Evolutionary conservation across 2,797 vertebrate genomes (phyloP).

Genomic region (Sylvilagus floridanus): DNA sequence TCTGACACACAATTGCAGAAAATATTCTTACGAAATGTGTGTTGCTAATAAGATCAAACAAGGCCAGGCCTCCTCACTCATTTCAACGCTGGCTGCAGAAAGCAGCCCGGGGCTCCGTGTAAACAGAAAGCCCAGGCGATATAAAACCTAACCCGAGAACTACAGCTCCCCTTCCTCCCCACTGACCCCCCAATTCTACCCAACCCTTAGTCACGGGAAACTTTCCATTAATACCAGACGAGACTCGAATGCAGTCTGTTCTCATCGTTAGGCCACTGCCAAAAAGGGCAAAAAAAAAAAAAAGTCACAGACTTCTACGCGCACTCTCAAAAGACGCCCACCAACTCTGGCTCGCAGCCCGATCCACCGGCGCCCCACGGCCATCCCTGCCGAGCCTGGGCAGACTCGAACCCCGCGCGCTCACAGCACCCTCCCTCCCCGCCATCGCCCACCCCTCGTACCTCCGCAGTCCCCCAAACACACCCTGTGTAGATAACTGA

Average conservation of each 20-base stretch:
- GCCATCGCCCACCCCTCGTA: neutral
- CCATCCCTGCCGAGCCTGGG: neutral
- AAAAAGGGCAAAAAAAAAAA: neutral
- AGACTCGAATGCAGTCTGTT: neutral
- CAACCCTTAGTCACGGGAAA: neutral
- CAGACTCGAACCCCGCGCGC: neutral
- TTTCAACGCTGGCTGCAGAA: neutral
- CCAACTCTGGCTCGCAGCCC: neutral
- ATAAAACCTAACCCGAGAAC: no score
- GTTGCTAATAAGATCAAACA: neutral
- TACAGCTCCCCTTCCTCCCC: neutral
- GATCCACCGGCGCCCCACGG: neutral
- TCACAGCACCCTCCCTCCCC: neutral
- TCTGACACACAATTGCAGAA: neutral
- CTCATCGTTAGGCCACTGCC: neutral
- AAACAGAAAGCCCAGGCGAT: neutral
- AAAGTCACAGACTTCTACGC: neutral
- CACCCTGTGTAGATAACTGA: neutral
- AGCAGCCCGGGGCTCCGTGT: neutral
- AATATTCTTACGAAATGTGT: neutral
- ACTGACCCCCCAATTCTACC: neutral
- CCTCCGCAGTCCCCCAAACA: neutral
- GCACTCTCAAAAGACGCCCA: neutral
- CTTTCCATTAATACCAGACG: neutral
- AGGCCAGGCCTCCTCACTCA: neutral